phyloP scores from a whole-genome alignment of 92 coral and sea anemone species.

The Parazoanthus darwini region DNA sequence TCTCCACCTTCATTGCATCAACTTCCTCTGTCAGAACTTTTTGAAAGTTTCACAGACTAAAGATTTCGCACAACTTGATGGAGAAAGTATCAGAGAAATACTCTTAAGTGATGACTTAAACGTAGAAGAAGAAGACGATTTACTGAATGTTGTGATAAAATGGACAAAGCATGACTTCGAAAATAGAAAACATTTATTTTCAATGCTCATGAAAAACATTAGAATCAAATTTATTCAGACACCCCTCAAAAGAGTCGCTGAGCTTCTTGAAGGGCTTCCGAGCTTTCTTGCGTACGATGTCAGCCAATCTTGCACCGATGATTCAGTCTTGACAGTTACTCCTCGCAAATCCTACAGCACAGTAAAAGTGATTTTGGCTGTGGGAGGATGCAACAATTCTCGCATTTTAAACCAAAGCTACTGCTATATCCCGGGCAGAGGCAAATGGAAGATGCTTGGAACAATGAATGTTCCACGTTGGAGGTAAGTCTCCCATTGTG shows the following conservation, averaged over 20 bases:
- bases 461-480: constrained; percentile 80
- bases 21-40: constrained; percentile 58
- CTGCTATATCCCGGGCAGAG: constrained; percentile 71
- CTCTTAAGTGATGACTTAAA: constrained; percentile 78
- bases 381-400: constrained; percentile 82
- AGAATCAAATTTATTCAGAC: constrained; percentile 62
- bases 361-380: constrained; percentile 66
- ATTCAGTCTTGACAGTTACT: not conserved
- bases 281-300: not conserved
- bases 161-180: constrained; percentile 69
- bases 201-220: constrained; percentile 56
- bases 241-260: constrained; percentile 36
- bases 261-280: not conserved
- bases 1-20: constrained; percentile 58
- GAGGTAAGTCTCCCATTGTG: constrained; percentile 66
- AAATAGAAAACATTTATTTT: constrained; percentile 39
- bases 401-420: constrained; percentile 56
- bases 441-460: constrained; percentile 71
- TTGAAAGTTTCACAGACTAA: constrained; percentile 61
- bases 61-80: constrained; percentile 55
- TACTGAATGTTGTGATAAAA: constrained; percentile 59
- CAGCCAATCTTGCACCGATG: not conserved
- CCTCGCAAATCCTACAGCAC: constrained; percentile 79
- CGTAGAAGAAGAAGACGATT: constrained; percentile 71
- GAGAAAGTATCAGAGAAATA: constrained; percentile 52